Evolutionary conservation across 1,140 invertebrate genomes (phyloP).

Genomic region (Platyura marginata): DNA sequence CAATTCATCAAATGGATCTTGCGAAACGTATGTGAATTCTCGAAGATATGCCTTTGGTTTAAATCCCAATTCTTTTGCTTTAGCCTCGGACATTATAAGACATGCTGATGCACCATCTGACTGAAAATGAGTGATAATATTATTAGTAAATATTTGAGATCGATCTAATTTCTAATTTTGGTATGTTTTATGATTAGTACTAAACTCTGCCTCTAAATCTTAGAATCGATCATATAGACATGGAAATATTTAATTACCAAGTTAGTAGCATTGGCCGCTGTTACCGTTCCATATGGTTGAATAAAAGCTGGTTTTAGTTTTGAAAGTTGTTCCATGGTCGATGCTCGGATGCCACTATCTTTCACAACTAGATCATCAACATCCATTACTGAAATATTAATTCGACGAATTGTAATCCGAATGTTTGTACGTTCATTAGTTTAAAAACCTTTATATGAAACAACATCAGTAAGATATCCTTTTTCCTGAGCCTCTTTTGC

Average conservation of each 20-base stretch:
- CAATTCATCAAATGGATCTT: conserved; percentile 96
- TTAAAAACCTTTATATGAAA: conserved; percentile 58
- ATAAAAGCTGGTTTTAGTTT: conserved; percentile 95
- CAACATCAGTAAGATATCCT: conserved; percentile 75
- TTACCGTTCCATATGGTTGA: conserved; percentile 94
- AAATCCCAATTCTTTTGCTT: conserved; percentile 62
- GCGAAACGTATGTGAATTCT: conserved; percentile 84
- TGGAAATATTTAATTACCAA: conserved; percentile 46
- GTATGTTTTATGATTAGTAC: not conserved
- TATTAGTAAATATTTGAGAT: too few species aligned
- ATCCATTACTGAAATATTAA: conserved; percentile 50
- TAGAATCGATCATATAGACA: too few species aligned
- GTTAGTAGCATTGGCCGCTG: conserved; percentile 92
- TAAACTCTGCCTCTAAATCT: too few species aligned
- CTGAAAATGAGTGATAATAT: too few species aligned
- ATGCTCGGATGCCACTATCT: conserved; percentile 94
- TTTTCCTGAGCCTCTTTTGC: conserved; percentile 76
- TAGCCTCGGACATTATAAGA: conserved; percentile 82
- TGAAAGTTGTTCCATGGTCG: conserved; percentile 68
- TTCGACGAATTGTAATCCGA: too few species aligned
- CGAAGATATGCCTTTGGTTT: conserved; percentile 76
- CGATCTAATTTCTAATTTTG: too few species aligned
- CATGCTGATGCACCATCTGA: conserved; percentile 97
- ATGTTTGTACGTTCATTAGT: too few species aligned
- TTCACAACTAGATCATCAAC: conserved; percentile 49